Evolutionary conservation across 2,888 invertebrate genomes (phyloP), one percentile per base, ranked within the genome.

Genomic region (Pasiphila rectangulata): DNA sequence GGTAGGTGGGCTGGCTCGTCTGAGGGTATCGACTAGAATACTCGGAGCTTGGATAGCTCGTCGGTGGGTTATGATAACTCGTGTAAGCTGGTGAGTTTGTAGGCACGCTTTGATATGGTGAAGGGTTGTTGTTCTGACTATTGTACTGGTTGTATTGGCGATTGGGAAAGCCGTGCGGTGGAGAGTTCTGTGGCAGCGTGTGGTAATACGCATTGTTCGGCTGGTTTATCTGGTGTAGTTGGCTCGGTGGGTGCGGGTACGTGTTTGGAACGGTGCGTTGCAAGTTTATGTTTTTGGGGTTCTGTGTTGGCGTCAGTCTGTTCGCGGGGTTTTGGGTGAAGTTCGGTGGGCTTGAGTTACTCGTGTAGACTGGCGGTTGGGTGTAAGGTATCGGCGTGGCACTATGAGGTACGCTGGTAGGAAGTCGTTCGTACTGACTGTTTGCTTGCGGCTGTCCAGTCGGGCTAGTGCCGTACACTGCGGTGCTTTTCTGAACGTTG

Each of bases 1-100:
- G 92, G 69, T 92, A 92, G 4, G 91, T 90, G 32, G 49, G 40
- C 20, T 41, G 50, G 25, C 21, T 30, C 91, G 81, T 89, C 38
- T 90, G 83, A 57, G 83, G 83, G 57, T 84, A 87, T 67, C 86
- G 87, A 85, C 84, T 83, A 85, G 88, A 86, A 75, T 86, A 86
- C 68, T 87, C 85, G 54, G 82, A 71, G 76, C 76, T 81, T 59
- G 79, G 69, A 63, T 85, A 83, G 75, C 75, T 83, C 63, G 81
- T 85, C 85, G 86, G 86, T 85, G 88, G 85, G 83, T 75, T 86
- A 67, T 84, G 84, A 61, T 85, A 87, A 78, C 75, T 80, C 71
- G 79, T 79, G 69, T 84, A 86, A 56, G 86, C 79, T 42, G 87
- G 78, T 54, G 89, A 80, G 67, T 79, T 76, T 72, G 82, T 75